Conservation (phyloP, 2,113 vertebrate species). For the Poecilia latipinna region DNA sequence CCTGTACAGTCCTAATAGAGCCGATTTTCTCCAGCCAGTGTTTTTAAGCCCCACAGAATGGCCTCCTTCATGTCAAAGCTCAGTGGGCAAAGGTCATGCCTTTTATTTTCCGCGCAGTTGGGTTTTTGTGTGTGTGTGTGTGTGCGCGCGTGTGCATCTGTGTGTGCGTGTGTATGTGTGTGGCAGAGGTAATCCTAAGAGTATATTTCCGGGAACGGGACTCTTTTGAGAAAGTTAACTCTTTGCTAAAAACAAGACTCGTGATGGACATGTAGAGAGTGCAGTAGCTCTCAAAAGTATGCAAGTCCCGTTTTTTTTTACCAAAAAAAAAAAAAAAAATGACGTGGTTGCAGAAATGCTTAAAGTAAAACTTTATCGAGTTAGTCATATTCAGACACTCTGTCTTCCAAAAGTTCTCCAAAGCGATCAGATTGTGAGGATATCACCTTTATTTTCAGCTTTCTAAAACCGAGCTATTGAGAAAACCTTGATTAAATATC, state of each 20-base stretch:
- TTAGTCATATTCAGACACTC: background rate
- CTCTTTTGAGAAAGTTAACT: background rate
- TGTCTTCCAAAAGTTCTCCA: background rate
- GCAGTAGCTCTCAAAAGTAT: background rate
- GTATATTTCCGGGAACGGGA: constrained; percentile 2
- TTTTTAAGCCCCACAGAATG: constrained; percentile 64
- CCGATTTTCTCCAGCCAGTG: constrained; percentile 53
- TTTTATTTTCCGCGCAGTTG: background rate
- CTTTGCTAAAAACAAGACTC: background rate
- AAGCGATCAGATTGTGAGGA: background rate
- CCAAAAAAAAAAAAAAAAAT: background rate
- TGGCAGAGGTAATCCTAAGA: constrained; percentile 15
- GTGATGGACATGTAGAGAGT: background rate
- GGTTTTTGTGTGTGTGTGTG: constrained; percentile 3
- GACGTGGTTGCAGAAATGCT: background rate
- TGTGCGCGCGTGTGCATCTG: background rate
- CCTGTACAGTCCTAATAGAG: constrained; percentile 37
- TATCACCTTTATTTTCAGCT: background rate
- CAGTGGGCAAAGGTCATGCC: constrained; percentile 70
- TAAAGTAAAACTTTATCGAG: no score
- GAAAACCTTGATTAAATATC: no score
- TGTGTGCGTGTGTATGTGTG: background rate
- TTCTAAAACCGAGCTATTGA: background rate
- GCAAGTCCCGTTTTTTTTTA: background rate
- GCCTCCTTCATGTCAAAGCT: constrained; percentile 60